Base-by-base conservation (phyloP, 2,797 vertebrate species). In the Schizopygopsis malacanthus region DNA sequence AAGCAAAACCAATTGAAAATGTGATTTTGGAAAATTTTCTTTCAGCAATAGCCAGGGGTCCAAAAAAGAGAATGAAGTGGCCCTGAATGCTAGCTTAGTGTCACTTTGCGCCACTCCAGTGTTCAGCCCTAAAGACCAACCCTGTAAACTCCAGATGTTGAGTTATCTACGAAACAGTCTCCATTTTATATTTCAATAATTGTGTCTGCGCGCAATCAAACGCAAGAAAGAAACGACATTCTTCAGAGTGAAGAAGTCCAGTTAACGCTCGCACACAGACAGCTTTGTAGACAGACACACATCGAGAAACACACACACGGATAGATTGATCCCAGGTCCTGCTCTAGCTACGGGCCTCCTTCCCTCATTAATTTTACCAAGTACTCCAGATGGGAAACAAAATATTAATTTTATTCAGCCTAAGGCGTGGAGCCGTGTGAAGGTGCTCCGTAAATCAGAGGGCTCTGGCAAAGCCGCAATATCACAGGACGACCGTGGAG, bases 331-430 rank as follows among this genome's bases (percentile, higher is more conserved):
- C 95, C 96, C 93, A 93, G 94, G 93, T 95, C 96, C 94, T 94
- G 92, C 92, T 95, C 90, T 98, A 96, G 96, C 96, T 97, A 96
- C 94, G 95, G 95, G 96, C 92, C 94, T 95, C 95, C 95, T 95
- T 97, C 96, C 97, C 96, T 98, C 98, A 98, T 99, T 98, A 98
- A 99, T 99, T 98, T 97, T 97, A 95, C 96, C 96, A 96, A 98
- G 97, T 97, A 96, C 96, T 97, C 97, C 98, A 98, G 97, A 99
- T 99, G 98, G 97, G 96, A 97, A 98, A 97, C 96, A 98, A 98
- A 98, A 98, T 98, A 99, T 99, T 98, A 99, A 98, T 98, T 98
- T 98, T 98, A 97, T 98, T 98, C 97, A 96, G 97, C 98, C 98
- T 97, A 95, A 97, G 97, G 98, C 97, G 93, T 90, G 94, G 95